Evolutionary conservation across 1,140 invertebrate genomes (phyloP), one percentile per base, ranked within the genome.

Genomic region (Temnothorax longispinosus): DNA sequence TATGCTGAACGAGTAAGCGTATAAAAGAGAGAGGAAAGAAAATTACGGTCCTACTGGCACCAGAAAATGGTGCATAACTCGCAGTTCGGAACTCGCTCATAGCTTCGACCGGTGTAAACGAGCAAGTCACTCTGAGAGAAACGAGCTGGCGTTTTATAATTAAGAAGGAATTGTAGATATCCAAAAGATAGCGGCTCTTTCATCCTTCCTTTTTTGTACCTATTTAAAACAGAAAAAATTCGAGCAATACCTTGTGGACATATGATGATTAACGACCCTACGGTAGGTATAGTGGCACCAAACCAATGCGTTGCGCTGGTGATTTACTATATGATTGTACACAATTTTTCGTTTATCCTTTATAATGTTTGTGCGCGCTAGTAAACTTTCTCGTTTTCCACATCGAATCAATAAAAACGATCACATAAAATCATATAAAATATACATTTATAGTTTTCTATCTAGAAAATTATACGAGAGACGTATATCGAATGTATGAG

Each of bases 1-100:
- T 80, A 41, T 74, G 86, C 81, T 81, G 89, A 80, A 90, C 69
- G 82, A 85, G 80, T 50, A 74, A 54, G 77, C 62, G 60, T 41
- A 69, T 41, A 69, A 52, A 54, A 47, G 69, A 8, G 54, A 1
- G 32, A 62, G 32, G 54, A 60, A 75, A 84, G 80, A 75, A 84
- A 84, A 84, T 84, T 84, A 84, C 69, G 80, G 54, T 84, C 80
- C 80, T 84, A 50, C 80, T 58, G 58, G 69, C 71, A 50, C n/a
- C 47, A 18, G 50, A 47, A 50, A 62, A 52, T 52, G 80, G 71
- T 74, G 54, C 69, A 84, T 75, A 84, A 84, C 69, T 84, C 52
- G 1, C 69, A 84, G 69, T 84, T 84, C 69, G 54, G 18, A 84
- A 84, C 80, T 90, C 58, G 50, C 75, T 54, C 69, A 56, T 44